These are phyloP conservation scores for Gobionotothen gibberifrons DNA, from an alignment of 2,797 vertebrate species.

Conservation along the genomic window DNA sequence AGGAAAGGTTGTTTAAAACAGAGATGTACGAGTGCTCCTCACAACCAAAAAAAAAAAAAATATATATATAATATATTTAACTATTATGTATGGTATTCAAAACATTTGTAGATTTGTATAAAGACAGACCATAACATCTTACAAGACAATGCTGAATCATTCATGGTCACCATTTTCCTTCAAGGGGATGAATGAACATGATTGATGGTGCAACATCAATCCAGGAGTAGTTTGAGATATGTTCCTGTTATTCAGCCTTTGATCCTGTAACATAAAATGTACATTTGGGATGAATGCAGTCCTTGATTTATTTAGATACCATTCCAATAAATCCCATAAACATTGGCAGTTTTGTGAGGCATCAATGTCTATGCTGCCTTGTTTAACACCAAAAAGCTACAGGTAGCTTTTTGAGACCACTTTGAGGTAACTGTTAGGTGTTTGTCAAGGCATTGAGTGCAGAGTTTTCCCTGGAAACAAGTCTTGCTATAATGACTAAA, in stretches of 20 bases:
- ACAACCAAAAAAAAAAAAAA: background rate
- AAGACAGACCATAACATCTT: too few species aligned
- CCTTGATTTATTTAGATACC: background rate
- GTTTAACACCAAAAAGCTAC: background rate
- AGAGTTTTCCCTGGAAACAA: background rate
- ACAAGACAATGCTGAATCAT: too few species aligned
- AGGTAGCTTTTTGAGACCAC: background rate
- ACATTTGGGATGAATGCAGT: background rate
- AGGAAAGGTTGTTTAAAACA: background rate
- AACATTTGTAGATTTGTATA: too few species aligned
- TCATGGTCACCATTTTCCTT: too few species aligned
- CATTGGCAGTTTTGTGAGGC: background rate
- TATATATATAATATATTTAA: background rate
- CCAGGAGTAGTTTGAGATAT: too few species aligned
- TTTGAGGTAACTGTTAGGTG: background rate
- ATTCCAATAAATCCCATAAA: background rate
- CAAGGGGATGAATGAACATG: too few species aligned
- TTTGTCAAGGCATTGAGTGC: background rate
- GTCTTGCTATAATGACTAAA: background rate
- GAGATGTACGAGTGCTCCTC: background rate
- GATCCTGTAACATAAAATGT: too few species aligned
- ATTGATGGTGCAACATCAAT: too few species aligned
- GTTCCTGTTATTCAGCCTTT: too few species aligned
- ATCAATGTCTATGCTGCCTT: background rate
- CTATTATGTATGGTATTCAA: background rate